These are phyloP conservation scores for Ciconia maguari DNA, from an alignment of 2,113 vertebrate genomes.

Conservation along the genomic window DNA sequence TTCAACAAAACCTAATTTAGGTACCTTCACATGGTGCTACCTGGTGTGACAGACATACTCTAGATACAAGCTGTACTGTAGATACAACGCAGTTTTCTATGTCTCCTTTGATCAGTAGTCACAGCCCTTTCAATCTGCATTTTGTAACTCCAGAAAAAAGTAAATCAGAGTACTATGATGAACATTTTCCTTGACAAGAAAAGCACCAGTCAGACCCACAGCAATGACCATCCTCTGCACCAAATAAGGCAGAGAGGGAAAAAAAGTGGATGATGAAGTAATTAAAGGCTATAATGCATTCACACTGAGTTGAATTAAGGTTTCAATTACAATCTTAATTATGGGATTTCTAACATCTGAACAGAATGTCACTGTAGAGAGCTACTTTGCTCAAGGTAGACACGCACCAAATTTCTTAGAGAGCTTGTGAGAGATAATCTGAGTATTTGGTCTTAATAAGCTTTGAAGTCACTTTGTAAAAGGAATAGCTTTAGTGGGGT, in stretches of 20 bases:
- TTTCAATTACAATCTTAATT: not conserved
- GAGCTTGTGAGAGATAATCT: not conserved
- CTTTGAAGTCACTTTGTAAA: not conserved
- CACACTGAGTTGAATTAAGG: not conserved
- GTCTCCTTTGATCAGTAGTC: not conserved
- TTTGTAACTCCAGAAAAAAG: not conserved
- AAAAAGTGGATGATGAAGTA: not conserved
- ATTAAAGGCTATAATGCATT: not conserved
- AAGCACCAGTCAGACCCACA: not conserved
- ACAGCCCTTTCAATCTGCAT: not conserved
- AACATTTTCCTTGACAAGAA: not conserved
- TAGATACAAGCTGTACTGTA: not conserved
- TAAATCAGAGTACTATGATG: not conserved
- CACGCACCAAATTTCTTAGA: not conserved
- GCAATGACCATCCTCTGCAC: not conserved
- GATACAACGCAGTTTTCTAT: not conserved
- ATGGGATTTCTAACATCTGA: not conserved
- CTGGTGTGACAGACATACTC: not conserved
- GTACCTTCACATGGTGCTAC: not conserved
- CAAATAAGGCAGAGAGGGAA: not conserved
- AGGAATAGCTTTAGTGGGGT: accelerated
- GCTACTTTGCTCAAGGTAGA: not conserved
- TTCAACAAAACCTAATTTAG: not conserved
- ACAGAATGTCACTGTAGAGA: not conserved
- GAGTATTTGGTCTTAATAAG: not conserved